phyloP scores from a whole-genome alignment of 1,140 invertebrate genomes.

The Drosophila aff. region DNA sequence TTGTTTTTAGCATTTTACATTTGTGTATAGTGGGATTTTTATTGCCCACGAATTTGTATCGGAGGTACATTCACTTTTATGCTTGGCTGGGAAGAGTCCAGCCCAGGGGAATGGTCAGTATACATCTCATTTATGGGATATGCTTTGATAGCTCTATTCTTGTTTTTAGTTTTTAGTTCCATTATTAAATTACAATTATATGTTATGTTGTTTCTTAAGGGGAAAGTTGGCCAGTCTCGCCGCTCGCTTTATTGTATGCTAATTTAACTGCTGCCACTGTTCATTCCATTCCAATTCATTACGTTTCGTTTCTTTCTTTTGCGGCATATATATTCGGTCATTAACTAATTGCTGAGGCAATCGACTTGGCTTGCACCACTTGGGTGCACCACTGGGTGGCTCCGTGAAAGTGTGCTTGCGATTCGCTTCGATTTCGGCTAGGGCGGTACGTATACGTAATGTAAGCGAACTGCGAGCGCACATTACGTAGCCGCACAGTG shows the following conservation, averaged over 20 bases:
- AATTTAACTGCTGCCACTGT: slow-evolving; percentile 66
- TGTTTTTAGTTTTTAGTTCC: not conserved
- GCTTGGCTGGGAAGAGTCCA: slow-evolving; percentile 22
- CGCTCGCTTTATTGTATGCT: slow-evolving; percentile 73
- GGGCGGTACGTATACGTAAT: slow-evolving; percentile 46
- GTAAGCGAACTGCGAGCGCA: slow-evolving; percentile 16
- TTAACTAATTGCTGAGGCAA: slow-evolving; percentile 83
- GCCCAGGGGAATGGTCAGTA: not conserved
- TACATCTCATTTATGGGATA: not conserved
- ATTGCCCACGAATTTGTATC: slow-evolving; percentile 47
- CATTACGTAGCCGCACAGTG: slow-evolving; percentile 77
- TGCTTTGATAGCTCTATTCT: not conserved
- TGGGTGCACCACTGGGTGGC: slow-evolving; percentile 15
- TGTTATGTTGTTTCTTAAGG: not conserved
- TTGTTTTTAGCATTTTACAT: slow-evolving; percentile 32
- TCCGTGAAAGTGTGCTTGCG: slow-evolving; percentile 62
- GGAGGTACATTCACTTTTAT: slow-evolving; percentile 54
- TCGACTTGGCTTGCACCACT: slow-evolving; percentile 51
- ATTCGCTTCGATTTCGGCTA: slow-evolving; percentile 26
- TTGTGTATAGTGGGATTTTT: slow-evolving; percentile 33
- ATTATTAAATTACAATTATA: slow-evolving; percentile 10
- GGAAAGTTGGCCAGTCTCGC: slow-evolving; percentile 45
- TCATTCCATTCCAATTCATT: slow-evolving; percentile 45
- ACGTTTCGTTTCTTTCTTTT: slow-evolving; percentile 56
- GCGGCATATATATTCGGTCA: slow-evolving; percentile 81